Evolutionary conservation across 1,140 invertebrate species (phyloP).

Genomic region (Coptotermes formosanus): DNA sequence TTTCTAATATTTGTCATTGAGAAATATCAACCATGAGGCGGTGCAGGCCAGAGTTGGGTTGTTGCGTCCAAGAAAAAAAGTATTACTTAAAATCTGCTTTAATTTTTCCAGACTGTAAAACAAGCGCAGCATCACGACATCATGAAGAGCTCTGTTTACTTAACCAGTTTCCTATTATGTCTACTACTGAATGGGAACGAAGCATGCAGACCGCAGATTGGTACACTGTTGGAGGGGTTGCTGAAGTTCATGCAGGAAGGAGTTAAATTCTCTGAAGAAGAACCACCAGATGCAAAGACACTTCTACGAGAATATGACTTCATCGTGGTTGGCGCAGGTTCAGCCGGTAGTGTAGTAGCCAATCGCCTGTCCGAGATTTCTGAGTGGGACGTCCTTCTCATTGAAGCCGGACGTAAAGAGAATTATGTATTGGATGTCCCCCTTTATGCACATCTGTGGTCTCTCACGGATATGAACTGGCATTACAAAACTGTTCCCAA

Average conservation of each 20-base stretch:
- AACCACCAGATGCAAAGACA: background rate
- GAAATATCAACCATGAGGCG: no score
- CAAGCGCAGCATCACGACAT: no score
- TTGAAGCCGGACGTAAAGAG: slow-evolving; percentile 50
- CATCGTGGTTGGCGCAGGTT: slow-evolving; percentile 52
- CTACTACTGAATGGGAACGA: no score
- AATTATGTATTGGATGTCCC: slow-evolving; percentile 39
- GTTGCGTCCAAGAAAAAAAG: no score
- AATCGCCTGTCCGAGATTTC: slow-evolving; percentile 46
- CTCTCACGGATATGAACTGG: slow-evolving; percentile 50
- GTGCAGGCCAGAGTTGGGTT: no score
- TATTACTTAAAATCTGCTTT: no score
- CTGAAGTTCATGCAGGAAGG: background rate
- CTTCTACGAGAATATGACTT: slow-evolving; percentile 36
- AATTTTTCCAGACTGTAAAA: no score
- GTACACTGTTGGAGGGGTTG: background rate
- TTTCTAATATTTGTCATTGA: no score
- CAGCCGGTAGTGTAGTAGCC: slow-evolving; percentile 54
- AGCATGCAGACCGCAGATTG: no score
- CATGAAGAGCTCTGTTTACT: no score
- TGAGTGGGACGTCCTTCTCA: slow-evolving; percentile 46
- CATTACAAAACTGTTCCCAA: slow-evolving; percentile 51
- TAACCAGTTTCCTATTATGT: no score
- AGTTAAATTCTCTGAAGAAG: background rate
- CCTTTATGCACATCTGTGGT: slow-evolving; percentile 34